Conservation (phyloP, 2,888 invertebrate species). For the Gymnoscelis rufifasciata region DNA sequence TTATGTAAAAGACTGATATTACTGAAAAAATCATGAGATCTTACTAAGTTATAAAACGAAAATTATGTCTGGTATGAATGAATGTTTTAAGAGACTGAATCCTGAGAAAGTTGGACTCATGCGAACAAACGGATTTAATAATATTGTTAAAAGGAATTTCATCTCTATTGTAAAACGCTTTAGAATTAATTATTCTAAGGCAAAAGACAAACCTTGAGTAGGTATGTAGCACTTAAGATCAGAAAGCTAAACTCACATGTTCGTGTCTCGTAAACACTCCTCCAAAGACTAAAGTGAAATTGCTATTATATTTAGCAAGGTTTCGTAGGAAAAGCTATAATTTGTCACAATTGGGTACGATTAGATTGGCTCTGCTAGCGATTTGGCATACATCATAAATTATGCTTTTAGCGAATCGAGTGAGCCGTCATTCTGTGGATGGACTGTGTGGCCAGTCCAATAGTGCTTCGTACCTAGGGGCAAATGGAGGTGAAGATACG, state of each 20-base stretch:
- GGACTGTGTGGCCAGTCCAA: constrained; percentile 29
- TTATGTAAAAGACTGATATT: too few relatives aligned
- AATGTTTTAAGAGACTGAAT: too few relatives aligned
- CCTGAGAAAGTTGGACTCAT: too few relatives aligned
- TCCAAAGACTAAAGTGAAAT: constrained; percentile 49
- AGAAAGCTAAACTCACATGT: constrained; percentile 24
- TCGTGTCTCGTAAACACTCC: constrained; percentile 46
- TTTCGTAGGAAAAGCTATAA: constrained; percentile 78
- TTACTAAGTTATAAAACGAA: too few relatives aligned
- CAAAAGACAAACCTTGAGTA: too few relatives aligned
- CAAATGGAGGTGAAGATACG: too few relatives aligned
- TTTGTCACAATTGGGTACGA: constrained; percentile 77
- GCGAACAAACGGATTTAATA: too few relatives aligned
- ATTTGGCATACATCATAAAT: constrained; percentile 78
- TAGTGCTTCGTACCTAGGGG: constrained; percentile 10
- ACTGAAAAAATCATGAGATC: too few relatives aligned
- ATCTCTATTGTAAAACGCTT: too few relatives aligned
- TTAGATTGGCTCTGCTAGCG: constrained; percentile 74
- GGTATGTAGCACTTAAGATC: constrained; percentile 1
- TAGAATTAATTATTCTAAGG: too few relatives aligned
- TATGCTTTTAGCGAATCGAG: constrained; percentile 57
- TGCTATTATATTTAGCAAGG: constrained; percentile 64
- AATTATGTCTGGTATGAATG: too few relatives aligned
- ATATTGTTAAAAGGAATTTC: too few relatives aligned
- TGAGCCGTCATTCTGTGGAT: constrained; percentile 40